Evolutionary conservation across 2,113 vertebrate genomes (phyloP).

Genomic region (Seriola dumerili): DNA sequence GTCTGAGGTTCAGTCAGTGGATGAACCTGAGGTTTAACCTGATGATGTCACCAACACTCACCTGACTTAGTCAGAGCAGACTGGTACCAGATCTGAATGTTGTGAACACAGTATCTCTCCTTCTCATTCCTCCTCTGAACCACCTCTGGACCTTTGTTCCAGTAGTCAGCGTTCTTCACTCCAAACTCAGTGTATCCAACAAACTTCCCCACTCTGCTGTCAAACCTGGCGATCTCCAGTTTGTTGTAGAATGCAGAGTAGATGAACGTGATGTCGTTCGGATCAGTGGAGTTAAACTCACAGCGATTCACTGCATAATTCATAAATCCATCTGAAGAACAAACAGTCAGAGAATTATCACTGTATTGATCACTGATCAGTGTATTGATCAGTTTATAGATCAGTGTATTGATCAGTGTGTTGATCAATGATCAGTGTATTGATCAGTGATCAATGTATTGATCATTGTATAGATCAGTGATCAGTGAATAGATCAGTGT

Average conservation of each 20-base stretch:
- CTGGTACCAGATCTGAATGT: too few relatives aligned
- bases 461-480: too few relatives aligned
- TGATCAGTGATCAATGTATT: too few relatives aligned
- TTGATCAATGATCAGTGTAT: background rate
- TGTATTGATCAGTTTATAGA: too few relatives aligned
- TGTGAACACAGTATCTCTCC: background rate
- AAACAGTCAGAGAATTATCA: background rate
- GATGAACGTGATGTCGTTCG: constrained; percentile 38
- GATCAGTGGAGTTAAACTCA: constrained; percentile 60
- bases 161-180: fast-evolving
- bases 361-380: too few relatives aligned
- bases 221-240: fast-evolving
- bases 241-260: fast-evolving
- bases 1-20: too few relatives aligned
- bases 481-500: too few relatives aligned
- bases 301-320: fast-evolving
- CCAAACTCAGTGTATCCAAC: constrained; percentile 36
- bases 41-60: constrained; percentile 16
- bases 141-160: fast-evolving
- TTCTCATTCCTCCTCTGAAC: fast-evolving
- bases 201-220: background rate
- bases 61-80: constrained; percentile 43
- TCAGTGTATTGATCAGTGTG: too few relatives aligned
- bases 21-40: too few relatives aligned
- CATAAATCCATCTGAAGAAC: constrained; percentile 54